These are phyloP conservation scores for Cottoperca gobio DNA, from an alignment of 2,797 vertebrate species.

Conservation along the genomic window DNA sequence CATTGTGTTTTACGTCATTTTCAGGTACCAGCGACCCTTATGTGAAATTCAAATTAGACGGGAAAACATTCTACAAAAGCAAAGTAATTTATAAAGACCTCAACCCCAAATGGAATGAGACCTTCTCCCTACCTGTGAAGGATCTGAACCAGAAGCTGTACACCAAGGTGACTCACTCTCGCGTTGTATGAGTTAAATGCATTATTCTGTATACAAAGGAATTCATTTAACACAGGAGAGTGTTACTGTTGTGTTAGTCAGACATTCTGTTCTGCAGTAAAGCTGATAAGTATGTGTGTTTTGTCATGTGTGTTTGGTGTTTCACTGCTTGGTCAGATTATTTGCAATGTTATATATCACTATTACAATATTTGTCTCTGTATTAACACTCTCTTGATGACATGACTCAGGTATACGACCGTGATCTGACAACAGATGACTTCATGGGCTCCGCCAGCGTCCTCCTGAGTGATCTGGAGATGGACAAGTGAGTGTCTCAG, in stretches of 20 bases:
- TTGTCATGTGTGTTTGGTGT: not conserved
- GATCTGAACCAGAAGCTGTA: constrained; percentile 91
- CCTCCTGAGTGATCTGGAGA: constrained; percentile 86
- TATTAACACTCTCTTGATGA: not conserved
- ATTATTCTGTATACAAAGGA: not conserved
- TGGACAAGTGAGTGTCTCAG: constrained; percentile 94
- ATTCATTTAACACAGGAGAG: too few species aligned
- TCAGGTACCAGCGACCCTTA: constrained; percentile 97
- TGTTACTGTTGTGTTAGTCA: not conserved
- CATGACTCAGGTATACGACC: constrained; percentile 90
- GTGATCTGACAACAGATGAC: constrained; percentile 94
- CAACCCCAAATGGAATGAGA: constrained; percentile 94
- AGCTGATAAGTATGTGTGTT: not conserved
- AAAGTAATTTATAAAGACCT: constrained; percentile 95
- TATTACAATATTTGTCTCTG: not conserved
- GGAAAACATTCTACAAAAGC: constrained; percentile 96
- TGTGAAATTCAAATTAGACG: constrained; percentile 95
- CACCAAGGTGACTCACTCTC: constrained; percentile 86
- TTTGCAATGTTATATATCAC: not conserved
- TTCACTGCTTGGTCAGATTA: not conserved
- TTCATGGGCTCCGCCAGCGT: constrained; percentile 94
- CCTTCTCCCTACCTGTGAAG: constrained; percentile 90
- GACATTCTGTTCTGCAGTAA: not conserved
- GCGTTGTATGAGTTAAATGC: not conserved
- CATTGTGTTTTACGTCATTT: not conserved